Percentiles rank a stretch among this genome's conserved stretches.
Conservation (phyloP, 1,140 invertebrate genomes). For the Drosophila lini region DNA sequence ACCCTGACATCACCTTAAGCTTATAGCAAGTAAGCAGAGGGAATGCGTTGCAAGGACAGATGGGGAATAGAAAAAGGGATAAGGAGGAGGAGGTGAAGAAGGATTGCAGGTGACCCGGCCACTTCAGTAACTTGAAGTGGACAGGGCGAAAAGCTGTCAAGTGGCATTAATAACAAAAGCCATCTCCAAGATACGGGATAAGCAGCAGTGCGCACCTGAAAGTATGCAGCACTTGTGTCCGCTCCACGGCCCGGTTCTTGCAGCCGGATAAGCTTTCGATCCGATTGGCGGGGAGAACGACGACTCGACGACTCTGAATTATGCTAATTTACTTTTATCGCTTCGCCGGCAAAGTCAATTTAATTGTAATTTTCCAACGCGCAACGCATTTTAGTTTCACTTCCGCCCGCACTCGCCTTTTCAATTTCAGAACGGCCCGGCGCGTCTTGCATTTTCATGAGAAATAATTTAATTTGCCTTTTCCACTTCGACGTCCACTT, state of each 20-base stretch:
- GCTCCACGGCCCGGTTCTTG: not conserved
- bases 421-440: constrained; percentile 47
- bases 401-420: constrained; percentile 60
- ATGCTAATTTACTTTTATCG: constrained; percentile 82
- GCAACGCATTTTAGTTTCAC: constrained; percentile 71
- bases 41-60: constrained; percentile 11
- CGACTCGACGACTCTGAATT: constrained; percentile 53
- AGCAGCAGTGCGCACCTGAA: constrained; percentile 36
- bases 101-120: constrained; percentile 51
- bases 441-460: constrained; percentile 68
- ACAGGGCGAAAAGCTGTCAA: constrained; percentile 59
- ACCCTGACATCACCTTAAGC: constrained; percentile 20
- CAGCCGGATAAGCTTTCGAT: constrained; percentile 32
- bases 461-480: constrained; percentile 79
- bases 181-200: constrained; percentile 43
- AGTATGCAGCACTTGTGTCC: constrained; percentile 26
- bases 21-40: constrained; percentile 40
- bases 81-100: not conserved
- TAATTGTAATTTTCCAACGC: constrained; percentile 79
- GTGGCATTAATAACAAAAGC: constrained; percentile 73
- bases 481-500: constrained; percentile 76
- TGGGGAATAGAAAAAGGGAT: not conserved
- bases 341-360: constrained; percentile 75
- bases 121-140: constrained; percentile 59
- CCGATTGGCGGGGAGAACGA: constrained; percentile 31